Evolutionary conservation across 2,797 vertebrate genomes (phyloP), one percentile per base, ranked within the genome.

Genomic region (Cossypha polioptera): DNA sequence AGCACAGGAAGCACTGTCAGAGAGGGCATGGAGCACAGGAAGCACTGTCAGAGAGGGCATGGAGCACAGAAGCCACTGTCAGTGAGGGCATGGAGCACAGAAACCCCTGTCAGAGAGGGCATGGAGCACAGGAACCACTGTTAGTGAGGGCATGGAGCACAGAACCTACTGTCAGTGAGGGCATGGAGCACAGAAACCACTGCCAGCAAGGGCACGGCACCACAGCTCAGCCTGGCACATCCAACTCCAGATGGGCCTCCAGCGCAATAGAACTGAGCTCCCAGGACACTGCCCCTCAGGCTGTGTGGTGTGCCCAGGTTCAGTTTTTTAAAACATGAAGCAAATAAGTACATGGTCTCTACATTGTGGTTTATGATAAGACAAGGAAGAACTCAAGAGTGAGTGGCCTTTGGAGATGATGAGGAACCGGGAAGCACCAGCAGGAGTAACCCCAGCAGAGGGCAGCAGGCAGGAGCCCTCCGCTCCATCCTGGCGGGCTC

Each of bases 371-470:
- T 72, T 21, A 38, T 17, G 16, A 1, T 31, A 28, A 54, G 28
- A 31, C 3, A 10, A 10, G 16, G 54, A 61, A 67, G 28, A 45
- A 53, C 47, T 61, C 42, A 33, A 61, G 59, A 61, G 9, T 7
- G 84, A 61, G 59, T 15, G 86, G n/a, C 26, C 13, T 59, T n/a
- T 59, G 59, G 77, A 25, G 35, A 61, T 24, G 21, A n/a, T 6
- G 33, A 40, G 0, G 17, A 35, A 22, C 10, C 3, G 13, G 54
- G 58, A 66, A 58, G 69, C 3, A 7, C 2, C 74, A 20, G 89
- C 29, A 80, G 48, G 53, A 59, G 68, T 11, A 69, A 50, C 38
- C 77, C 96, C 96, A 96, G 91, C 92, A 93, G 96, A 95, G 93
- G 96, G 95, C 96, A 94, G 82, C 88, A 83, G 33, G 71, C 48